Base-by-base conservation (phyloP, 2,888 invertebrate genomes). In the Eupithecia abbreviata region DNA sequence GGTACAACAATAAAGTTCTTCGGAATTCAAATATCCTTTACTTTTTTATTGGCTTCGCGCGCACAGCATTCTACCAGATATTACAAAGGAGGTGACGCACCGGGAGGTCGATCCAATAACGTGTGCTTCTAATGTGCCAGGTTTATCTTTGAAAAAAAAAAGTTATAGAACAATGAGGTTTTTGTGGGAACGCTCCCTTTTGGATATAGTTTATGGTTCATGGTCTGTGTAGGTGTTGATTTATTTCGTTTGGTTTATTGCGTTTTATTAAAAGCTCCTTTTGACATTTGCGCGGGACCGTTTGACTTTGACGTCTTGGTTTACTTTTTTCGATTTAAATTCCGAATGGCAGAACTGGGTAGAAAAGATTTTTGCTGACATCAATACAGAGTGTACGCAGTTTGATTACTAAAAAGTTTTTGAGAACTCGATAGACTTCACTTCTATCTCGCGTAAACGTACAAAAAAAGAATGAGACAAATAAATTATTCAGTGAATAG, bases 81-180 rank as follows among this genome's bases (percentile, higher is more conserved):
- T 75, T 70, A 82, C 82, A 84, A 84, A 83, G 76, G 82, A 79
- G 82, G 73, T 80, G 67, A 76, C 83, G 30, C 83, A 66, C 80
- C 83, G 83, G 83, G 83, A 81, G 83, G 83, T 82, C 83, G 80
- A 66, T 58, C 80, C 82, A 82, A 82, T 84, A 84, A 83, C 81
- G 82, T 77, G 79, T 79, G 82, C 80, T 79, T 78, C 80, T 84
- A 84, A 84, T 84, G 84, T 82, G 81, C 80, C 77, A 78, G 86
- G 78, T 86, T 88, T 88, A 88, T 87, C 87, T 68, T 88, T 83
- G 79, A 85, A 86, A 86, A 85, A 86, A 85, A 83, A 83, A 86
- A 76, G 76, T 74, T 75, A 81, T 84, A 86, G 87, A 88, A 89
- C 89, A 89, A 89, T 87, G 84, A 83, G 80, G 80, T 80, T 84